A percentile compares a stretch with the other conserved stretches of the same genome.
These are phyloP conservation scores for Chelmon rostratus DNA, from an alignment of 2,797 vertebrate species.

Conservation along the genomic window DNA sequence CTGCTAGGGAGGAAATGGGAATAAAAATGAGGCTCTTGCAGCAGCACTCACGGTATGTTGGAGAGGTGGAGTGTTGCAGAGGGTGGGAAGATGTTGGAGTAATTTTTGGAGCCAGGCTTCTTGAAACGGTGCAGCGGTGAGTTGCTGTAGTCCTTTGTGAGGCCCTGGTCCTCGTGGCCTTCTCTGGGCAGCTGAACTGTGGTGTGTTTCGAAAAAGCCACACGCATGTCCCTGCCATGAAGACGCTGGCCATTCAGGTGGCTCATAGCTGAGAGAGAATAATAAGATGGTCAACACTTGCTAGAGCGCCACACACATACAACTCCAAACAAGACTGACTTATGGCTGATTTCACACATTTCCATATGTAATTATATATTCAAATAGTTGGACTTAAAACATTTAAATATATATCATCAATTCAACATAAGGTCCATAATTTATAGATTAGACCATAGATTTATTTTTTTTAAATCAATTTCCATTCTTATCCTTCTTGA, in stretches of 20 bases:
- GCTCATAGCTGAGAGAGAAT: constrained; percentile 90
- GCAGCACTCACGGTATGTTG: constrained; percentile 93
- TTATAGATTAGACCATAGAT: too few relatives aligned
- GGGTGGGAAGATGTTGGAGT: constrained; percentile 98
- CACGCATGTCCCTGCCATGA: constrained; percentile 92
- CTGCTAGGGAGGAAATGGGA: constrained; percentile 5
- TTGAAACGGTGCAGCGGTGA: constrained; percentile 98
- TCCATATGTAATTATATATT: not conserved
- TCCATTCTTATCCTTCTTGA: not conserved
- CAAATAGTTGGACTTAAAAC: not conserved
- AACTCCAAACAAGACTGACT: not conserved
- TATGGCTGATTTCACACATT: not conserved
- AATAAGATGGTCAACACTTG: not conserved
- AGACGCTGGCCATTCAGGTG: constrained; percentile 96
- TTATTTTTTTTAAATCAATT: not conserved
- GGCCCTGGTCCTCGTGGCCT: constrained; percentile 95
- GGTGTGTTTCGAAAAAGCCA: constrained; percentile 95
- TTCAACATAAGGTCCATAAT: not conserved
- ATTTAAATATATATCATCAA: not conserved
- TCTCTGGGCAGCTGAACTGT: constrained; percentile 95
- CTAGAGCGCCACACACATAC: not conserved
- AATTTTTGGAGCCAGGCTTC: constrained; percentile 98
- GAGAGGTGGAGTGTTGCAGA: constrained; percentile 97
- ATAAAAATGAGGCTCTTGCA: constrained; percentile 14
- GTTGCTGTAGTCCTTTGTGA: constrained; percentile 95